phyloP scores from a whole-genome alignment of 2,797 vertebrate species.

The Melopsittacus undulatus region DNA sequence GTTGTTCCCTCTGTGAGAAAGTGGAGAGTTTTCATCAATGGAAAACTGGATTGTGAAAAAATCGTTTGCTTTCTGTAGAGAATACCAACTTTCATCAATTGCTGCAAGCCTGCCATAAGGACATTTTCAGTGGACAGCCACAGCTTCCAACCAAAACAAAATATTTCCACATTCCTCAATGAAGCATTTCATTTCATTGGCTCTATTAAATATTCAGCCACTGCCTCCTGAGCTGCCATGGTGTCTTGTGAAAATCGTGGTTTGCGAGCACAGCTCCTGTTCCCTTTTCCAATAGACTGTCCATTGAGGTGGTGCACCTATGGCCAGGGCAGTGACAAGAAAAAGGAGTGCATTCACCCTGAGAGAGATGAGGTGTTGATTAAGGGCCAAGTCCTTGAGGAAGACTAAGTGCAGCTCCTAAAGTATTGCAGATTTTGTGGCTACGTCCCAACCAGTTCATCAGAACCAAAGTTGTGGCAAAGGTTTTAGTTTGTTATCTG shows the following conservation, averaged over 20 bases:
- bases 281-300: neutral
- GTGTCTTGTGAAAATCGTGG: neutral
- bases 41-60: neutral
- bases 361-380: neutral
- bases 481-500: neutral
- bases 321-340: neutral
- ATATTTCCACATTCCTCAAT: neutral
- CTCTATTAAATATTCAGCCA: neutral
- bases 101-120: neutral
- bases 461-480: neutral
- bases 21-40: neutral
- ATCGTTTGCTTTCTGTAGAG: neutral
- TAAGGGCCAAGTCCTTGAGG: neutral
- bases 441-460: fast-evolving
- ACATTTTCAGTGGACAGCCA: neutral
- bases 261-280: neutral
- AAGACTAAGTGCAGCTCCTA: neutral
- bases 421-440: neutral
- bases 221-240: neutral
- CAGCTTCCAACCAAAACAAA: constrained; percentile 16
- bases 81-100: neutral
- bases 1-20: neutral
- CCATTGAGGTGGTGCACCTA: neutral
- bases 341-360: neutral
- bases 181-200: neutral